Conservation (phyloP, 2,888 invertebrate species). For the Nesidiocoris tenuis region DNA sequence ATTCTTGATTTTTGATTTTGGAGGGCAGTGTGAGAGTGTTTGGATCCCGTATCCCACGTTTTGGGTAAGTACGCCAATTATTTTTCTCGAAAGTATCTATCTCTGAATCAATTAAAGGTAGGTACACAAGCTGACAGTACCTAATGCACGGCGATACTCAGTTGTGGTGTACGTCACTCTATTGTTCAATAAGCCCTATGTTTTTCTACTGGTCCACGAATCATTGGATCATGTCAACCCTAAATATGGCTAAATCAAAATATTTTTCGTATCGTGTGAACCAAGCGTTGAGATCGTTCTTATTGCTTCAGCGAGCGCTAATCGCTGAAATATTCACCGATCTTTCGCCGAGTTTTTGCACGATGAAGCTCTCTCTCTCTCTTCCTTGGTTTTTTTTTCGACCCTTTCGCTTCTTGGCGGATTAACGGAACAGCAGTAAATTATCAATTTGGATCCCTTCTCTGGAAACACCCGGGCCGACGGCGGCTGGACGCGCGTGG, state of each 20-base stretch:
- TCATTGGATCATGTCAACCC: no score
- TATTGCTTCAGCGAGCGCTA: slow-evolving; percentile 41
- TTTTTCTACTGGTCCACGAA: no score
- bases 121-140: no score
- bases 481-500: not conserved
- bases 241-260: no score
- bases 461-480: not conserved
- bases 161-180: no score
- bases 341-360: slow-evolving; percentile 37
- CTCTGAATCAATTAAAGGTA: no score
- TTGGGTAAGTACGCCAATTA: no score
- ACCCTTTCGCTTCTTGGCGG: slow-evolving; percentile 12
- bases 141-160: no score
- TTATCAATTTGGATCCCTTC: slow-evolving; percentile 37
- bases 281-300: not conserved
- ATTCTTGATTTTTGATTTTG: no score
- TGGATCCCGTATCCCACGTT: slow-evolving; percentile 19
- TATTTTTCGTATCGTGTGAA: not conserved
- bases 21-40: slow-evolving; percentile 7
- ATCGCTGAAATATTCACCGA: slow-evolving; percentile 42
- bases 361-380: slow-evolving; percentile 7
- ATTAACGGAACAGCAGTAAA: slow-evolving; percentile 19
- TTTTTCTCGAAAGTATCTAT: no score
- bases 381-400: not conserved
- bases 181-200: no score